Percentiles rank a stretch among this genome's conserved stretches.
Evolutionary conservation across 2,888 invertebrate genomes (phyloP).

Genomic region (Pomacea canaliculata): DNA sequence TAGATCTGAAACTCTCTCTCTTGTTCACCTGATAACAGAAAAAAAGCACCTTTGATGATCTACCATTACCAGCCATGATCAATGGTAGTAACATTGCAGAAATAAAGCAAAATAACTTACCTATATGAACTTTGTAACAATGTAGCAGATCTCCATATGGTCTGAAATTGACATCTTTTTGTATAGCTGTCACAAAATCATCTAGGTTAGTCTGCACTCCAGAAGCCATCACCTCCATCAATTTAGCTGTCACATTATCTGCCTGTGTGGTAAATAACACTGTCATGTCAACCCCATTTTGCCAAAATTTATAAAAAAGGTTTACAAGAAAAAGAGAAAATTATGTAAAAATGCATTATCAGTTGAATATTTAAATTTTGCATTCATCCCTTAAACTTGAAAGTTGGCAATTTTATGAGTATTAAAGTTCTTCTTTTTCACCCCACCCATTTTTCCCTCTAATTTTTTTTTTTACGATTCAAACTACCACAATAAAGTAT

Average conservation of each 20-base stretch:
- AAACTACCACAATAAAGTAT: too few relatives aligned
- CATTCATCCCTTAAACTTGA: too few relatives aligned
- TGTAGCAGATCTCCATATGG: slow-evolving; percentile 74
- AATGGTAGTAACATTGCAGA: too few relatives aligned
- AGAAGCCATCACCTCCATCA: slow-evolving; percentile 76
- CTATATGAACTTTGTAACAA: slow-evolving; percentile 58
- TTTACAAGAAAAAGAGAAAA: too few relatives aligned
- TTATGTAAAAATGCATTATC: too few relatives aligned
- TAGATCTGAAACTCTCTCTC: slow-evolving; percentile 81
- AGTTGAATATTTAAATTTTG: too few relatives aligned
- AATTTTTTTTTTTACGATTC: too few relatives aligned
- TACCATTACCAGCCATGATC: too few relatives aligned
- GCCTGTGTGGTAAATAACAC: slow-evolving; percentile 72
- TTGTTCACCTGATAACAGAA: slow-evolving; percentile 44
- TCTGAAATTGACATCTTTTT: slow-evolving; percentile 79
- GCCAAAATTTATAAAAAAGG: too few relatives aligned
- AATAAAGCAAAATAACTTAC: slow-evolving; percentile 34
- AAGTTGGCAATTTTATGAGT: too few relatives aligned
- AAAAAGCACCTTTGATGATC: neutral
- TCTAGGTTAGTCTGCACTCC: slow-evolving; percentile 81
- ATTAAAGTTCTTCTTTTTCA: too few relatives aligned
- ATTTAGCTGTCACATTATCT: slow-evolving; percentile 76
- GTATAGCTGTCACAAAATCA: slow-evolving; percentile 78
- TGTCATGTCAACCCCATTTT: neutral
- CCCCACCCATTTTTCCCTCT: too few relatives aligned